Base-by-base conservation (phyloP, 2,888 invertebrate species). In the Arctia plantaginis region DNA sequence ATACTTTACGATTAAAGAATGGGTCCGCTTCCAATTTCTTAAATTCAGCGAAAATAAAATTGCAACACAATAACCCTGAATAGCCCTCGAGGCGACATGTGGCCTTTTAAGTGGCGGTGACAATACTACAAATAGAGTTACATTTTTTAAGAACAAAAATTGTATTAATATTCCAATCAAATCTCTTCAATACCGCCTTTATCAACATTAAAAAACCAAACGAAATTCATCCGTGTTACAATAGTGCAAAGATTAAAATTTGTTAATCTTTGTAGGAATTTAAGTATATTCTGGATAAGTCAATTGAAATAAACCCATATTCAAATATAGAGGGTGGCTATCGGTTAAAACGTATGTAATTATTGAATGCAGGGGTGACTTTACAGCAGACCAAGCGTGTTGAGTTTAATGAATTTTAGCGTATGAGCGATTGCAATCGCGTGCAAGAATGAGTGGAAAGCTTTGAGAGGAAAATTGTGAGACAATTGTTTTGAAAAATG, bases 91-190 rank as follows among this genome's bases (percentile, higher is more conserved):
- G 90, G 92, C 94, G 95, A 95, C 95, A 95, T 95, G 95, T 95
- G 95, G 94, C 95, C 90, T 89, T 90, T 91, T 93, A 94, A 95
- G 95, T 95, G 94, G 93, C 90, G 93, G 94, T 94, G 95, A 95
- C 95, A 95, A 93, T 94, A 92, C 92, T 92, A 94, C 94, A 95
- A 95, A 95, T 95, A 95, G 89, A 92, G 93, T 93, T 93, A 95
- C 93, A 82, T 91, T 92, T 93, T 93, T 92, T 92, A 90, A 90
- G 92, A 93, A 91, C 90, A 89, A 86, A 93, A 93, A 86, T 86
- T 91, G 88, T 92, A 91, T 90, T 92, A 92, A 92, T 92, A 90
- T 90, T 75, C 81, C 82, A 86, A 86, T 83, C 81, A 84, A 87
- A 87, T 85, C 82, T 77, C 84, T 77, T 81, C 79, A 83, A 87